Evolutionary conservation across 1,140 invertebrate genomes (phyloP), one percentile per base, ranked within the genome.

Genomic region (Drosophila subobscura): DNA sequence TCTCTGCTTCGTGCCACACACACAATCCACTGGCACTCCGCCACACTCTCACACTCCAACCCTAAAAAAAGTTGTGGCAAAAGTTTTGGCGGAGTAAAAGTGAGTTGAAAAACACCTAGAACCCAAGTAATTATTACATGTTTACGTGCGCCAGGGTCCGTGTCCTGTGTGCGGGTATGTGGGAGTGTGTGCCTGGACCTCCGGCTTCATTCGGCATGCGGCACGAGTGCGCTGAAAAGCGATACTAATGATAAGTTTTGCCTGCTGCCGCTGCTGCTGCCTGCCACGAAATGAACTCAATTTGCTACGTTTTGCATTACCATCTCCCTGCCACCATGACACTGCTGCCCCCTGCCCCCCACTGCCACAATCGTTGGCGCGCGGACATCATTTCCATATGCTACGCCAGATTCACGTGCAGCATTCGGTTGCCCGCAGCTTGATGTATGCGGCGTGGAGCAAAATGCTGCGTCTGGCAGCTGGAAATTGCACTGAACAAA

Each of bases 161-260:
- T n/a, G 20, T 33, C 47, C 27, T 67, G 27, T 29, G 12, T 53
- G 73, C 64, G 54, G 29, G 52, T 20, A 53, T 61, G 42, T 66
- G 54, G 29, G 52, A 52, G 45, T 29, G 27, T 27, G 33, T 56
- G 41, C 20, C n/a, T 45, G 55, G 33, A 33, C 16, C 33, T 53
- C 47, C 47, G 67, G 78, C 58, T 76, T 88, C 79, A 89, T 88
- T 84, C 83, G 46, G 49, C 77, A 88, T 84, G 86, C 84, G 67
- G 52, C 58, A 46, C 67, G 66, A 58, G 77, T 77, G 52, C 61
- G 54, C 60, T 84, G 88, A 79, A 90, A 90, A 88, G 84, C 88
- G 88, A 90, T 90, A 90, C 88, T 90, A 90, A 90, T 90, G 85
- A 90, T 88, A 90, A 90, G 89, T 80, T 83, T 61, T 85, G 75